A percentile compares a stretch with the other conserved stretches of the same genome.
phyloP scores from a whole-genome alignment of 92 coral and sea anemone genomes.

The Bergia sp. region DNA sequence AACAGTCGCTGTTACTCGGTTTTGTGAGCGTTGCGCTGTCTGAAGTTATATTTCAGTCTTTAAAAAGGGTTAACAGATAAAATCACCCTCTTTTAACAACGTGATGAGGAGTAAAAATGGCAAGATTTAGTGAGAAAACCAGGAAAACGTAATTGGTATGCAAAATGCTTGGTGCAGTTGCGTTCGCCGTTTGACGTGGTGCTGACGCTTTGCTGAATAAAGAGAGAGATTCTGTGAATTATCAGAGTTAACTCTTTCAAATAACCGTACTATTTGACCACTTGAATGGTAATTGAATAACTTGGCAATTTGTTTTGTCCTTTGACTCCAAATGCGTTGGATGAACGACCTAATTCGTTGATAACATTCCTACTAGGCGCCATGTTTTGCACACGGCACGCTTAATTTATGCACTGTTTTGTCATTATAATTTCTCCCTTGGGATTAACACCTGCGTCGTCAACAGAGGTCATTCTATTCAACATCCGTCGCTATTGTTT shows the following conservation, averaged over 20 bases:
- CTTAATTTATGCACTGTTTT: constrained; percentile 36
- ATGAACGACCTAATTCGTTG: background rate
- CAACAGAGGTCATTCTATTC: constrained; percentile 43
- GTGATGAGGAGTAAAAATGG: background rate
- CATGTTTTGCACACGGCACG: constrained; percentile 53
- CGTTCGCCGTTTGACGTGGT: constrained; percentile 16
- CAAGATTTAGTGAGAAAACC: background rate
- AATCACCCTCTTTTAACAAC: background rate
- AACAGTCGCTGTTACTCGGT: background rate
- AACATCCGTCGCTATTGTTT: constrained; percentile 31
- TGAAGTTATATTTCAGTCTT: background rate
- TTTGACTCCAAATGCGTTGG: background rate
- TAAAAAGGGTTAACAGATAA: background rate
- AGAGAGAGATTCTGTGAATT: background rate
- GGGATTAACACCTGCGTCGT: constrained; percentile 47
- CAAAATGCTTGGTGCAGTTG: background rate
- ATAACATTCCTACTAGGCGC: constrained; percentile 31
- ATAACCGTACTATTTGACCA: background rate
- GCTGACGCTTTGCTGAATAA: background rate
- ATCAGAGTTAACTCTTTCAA: background rate
- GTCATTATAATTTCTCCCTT: constrained; percentile 29
- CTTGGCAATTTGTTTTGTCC: background rate
- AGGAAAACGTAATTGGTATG: background rate
- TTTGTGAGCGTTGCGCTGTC: background rate
- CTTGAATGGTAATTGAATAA: background rate